These are phyloP conservation scores for Lymantria monacha DNA, from an alignment of 2,888 invertebrate species.

Conservation along the genomic window DNA sequence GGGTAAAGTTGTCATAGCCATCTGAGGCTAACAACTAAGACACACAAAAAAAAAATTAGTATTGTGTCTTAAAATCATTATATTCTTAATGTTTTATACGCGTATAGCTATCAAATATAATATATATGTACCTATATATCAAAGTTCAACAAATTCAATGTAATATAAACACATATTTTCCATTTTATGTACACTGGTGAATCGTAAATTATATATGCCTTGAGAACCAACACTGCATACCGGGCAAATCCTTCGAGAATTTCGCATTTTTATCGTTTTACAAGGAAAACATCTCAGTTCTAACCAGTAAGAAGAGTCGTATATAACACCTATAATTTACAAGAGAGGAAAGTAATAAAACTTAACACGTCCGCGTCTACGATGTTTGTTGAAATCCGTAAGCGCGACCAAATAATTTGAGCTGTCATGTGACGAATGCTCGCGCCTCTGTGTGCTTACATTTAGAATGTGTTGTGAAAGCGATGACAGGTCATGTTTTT, in stretches of 20 bases:
- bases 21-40: too few species aligned
- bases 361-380: conserved; percentile 68
- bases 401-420: conserved; percentile 52
- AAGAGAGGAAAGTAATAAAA: conserved; percentile 75
- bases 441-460: conserved; percentile 1
- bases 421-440: conserved; percentile 27
- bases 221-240: conserved; percentile 39
- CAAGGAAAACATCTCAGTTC: conserved; percentile 54
- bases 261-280: conserved; percentile 61
- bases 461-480: conserved; percentile 13
- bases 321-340: conserved; percentile 72
- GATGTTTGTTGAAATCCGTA: conserved; percentile 71
- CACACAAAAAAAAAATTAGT: too few species aligned
- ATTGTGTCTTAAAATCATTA: too few species aligned
- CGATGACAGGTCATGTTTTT: conserved; percentile 36
- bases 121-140: too few species aligned
- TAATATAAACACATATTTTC: conserved; percentile 18
- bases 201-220: conserved; percentile 39
- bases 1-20: too few species aligned
- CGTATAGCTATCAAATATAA: neutral
- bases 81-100: neutral
- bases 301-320: conserved; percentile 37
- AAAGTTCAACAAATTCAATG: conserved; percentile 7
- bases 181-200: conserved; percentile 10
- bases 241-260: conserved; percentile 37